Conservation (phyloP, 2,888 invertebrate species). For the Halocaridina rubra region DNA sequence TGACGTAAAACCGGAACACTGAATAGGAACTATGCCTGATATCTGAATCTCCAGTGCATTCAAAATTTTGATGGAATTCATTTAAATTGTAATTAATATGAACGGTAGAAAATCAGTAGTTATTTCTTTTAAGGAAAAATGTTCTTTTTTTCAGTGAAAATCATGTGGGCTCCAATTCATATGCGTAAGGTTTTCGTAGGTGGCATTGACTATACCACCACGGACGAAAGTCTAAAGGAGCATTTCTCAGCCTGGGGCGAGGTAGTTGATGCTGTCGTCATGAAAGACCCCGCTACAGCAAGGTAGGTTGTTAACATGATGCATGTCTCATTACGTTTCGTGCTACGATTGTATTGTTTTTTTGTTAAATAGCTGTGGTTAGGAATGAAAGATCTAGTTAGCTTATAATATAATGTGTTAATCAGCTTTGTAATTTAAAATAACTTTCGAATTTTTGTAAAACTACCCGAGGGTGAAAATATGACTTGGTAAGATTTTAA, state of each 20-base stretch:
- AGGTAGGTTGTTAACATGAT: conserved; percentile 37
- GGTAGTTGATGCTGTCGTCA: conserved; percentile 96
- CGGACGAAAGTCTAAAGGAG: conserved; percentile 89
- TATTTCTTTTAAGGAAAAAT: neutral
- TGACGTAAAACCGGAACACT: neutral
- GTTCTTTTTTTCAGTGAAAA: neutral
- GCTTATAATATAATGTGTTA: too few relatives aligned
- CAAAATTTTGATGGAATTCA: neutral
- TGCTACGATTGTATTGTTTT: too few relatives aligned
- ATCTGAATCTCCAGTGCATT: neutral
- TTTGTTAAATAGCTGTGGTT: too few relatives aligned
- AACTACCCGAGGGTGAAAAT: too few relatives aligned
- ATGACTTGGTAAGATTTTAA: too few relatives aligned
- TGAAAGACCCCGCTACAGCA: conserved; percentile 95
- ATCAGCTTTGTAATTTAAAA: too few relatives aligned
- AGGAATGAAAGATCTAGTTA: too few relatives aligned
- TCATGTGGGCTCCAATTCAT: conserved; percentile 58
- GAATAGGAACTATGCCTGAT: neutral
- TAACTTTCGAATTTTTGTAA: too few relatives aligned
- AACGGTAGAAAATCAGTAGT: neutral
- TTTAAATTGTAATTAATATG: neutral
- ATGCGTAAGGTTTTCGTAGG: conserved; percentile 88
- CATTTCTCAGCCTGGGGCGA: conserved; percentile 98
- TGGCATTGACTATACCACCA: conserved; percentile 92
- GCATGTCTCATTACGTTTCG: too few relatives aligned